These are phyloP conservation scores for Elanoides forficatus DNA, from an alignment of 2,113 vertebrate species.

Conservation along the genomic window DNA sequence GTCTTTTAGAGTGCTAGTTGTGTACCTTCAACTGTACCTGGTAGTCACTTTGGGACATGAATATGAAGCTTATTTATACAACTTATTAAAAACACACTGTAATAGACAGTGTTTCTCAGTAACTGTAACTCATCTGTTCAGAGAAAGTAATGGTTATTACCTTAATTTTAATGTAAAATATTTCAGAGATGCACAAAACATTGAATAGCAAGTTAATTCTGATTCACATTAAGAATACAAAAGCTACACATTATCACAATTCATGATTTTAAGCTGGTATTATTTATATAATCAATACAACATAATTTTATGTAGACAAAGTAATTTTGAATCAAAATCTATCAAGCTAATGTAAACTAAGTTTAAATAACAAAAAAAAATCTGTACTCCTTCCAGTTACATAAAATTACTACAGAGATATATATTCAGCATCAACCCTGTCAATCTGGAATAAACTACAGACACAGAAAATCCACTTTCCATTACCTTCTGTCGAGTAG, in stretches of 20 bases:
- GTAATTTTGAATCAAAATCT: not conserved
- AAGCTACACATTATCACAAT: not conserved
- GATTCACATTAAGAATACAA: not conserved
- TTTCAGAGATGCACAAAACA: not conserved
- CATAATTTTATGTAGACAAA: not conserved
- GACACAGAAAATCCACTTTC: not conserved
- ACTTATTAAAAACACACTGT: not conserved
- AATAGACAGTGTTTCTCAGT: not conserved
- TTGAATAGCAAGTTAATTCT: not conserved
- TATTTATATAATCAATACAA: not conserved
- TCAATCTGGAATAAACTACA: not conserved
- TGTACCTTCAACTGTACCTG: not conserved
- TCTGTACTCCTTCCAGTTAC: not conserved
- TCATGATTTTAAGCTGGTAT: not conserved
- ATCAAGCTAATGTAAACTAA: not conserved
- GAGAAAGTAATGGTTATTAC: not conserved
- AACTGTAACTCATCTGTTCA: not conserved
- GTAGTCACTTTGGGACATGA: not conserved
- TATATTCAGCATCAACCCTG: not conserved
- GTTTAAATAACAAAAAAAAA: not conserved
- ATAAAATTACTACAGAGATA: not conserved
- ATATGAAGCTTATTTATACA: not conserved
- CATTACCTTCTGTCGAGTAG: conserved; percentile 82
- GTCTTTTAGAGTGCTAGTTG: not conserved
- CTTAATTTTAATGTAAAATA: not conserved